phyloP scores from a whole-genome alignment of 2,888 invertebrate genomes.

The Escarpia spicata region DNA sequence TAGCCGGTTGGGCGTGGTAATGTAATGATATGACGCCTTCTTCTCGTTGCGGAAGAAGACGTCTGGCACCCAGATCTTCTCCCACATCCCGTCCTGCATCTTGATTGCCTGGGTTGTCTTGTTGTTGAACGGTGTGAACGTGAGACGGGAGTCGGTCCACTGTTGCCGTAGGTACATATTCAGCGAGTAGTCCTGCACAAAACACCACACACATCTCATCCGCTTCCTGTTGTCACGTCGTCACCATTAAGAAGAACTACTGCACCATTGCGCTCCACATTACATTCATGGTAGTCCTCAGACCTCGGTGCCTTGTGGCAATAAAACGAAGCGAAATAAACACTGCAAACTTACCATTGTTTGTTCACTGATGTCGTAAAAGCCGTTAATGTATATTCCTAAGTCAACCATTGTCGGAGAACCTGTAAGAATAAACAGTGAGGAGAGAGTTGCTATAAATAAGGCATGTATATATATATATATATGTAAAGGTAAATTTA shows the following conservation, averaged over 20 bases:
- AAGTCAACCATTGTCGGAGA: constrained; percentile 46
- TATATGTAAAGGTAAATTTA: too few relatives aligned
- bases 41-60: constrained; percentile 48
- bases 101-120: constrained; percentile 35
- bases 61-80: constrained; percentile 45
- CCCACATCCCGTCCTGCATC: constrained; percentile 40
- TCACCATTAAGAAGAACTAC: background rate
- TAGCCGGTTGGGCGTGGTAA: constrained; percentile 46
- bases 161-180: constrained; percentile 93
- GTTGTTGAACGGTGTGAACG: constrained; percentile 33
- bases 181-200: constrained; percentile 84
- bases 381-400: constrained; percentile 68
- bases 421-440: background rate
- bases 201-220: background rate
- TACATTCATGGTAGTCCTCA: too few relatives aligned
- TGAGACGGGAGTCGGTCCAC: constrained; percentile 86
- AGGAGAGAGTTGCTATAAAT: background rate
- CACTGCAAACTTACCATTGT: constrained; percentile 78
- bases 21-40: constrained; percentile 42
- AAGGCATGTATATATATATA: background rate
- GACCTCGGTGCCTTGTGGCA: too few relatives aligned
- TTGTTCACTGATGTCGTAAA: constrained; percentile 93
- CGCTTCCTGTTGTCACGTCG: too few relatives aligned
- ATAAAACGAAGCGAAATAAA: too few relatives aligned
- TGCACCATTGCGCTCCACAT: too few relatives aligned